Base-by-base conservation (phyloP, 2,113 vertebrate genomes). In the Dipodomys stephensi region DNA sequence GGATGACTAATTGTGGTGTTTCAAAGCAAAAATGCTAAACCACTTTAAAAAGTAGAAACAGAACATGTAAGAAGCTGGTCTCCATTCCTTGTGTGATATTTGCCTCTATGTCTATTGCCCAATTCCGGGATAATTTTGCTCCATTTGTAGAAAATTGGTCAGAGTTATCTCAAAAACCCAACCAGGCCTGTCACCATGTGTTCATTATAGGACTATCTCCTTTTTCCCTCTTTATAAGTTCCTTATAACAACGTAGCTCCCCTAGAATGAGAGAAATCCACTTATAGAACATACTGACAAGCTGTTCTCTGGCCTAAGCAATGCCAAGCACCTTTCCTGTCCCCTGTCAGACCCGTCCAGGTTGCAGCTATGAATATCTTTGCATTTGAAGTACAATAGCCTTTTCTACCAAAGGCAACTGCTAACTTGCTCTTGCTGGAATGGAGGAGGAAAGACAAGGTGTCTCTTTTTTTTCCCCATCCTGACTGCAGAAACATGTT, bases 1-100 rank as follows among this genome's bases (percentile, higher is more conserved):
- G 20, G 28, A 10, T n/a, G 13, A 83, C 68, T 28, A 32, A 11
- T 1, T 23, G 20, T 30, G 39, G 76, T 32, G 62, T 60, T 92
- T 67, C 76, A 83, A 83, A 67, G 53, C 9, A 35, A 44, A 28
- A 13, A n/a, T 49, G 25, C 23, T 6, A 30, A 68, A 8, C 25
- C 22, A 69, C 69, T 84, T 91, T 30, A 68, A 91, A 65, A 92
- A 72, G 62, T 60, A 18, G 68, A 74, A 94, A 49, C 73, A 62
- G 71, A 16, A 19, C 77, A 69, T 64, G 30, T 13, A 60, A 73
- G 19, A 32, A 7, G 19, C 4, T 72, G 27, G 72, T 83, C 39
- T 82, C 46, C 27, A 13, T 12, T 35, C 22, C 35, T 25, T 7
- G 15, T 64, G 49, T 46, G 9, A 27, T 2, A 12, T 64, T 53